Evolutionary conservation across 2,888 invertebrate genomes (phyloP).

Genomic region (Mythimna vitellina): DNA sequence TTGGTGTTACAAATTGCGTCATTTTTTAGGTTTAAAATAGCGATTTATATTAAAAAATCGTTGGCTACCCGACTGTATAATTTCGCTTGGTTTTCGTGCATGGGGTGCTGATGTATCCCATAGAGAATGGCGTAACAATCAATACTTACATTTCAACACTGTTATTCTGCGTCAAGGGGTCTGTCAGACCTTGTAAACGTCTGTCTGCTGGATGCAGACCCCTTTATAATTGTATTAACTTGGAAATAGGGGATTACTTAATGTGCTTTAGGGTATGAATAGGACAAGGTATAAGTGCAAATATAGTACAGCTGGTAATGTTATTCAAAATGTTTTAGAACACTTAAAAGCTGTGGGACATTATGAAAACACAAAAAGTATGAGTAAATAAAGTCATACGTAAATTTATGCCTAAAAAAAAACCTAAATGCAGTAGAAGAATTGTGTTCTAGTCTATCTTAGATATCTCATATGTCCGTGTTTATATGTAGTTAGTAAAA

Average conservation of each 20-base stretch:
- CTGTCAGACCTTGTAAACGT: constrained; percentile 48
- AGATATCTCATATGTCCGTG: too few species aligned
- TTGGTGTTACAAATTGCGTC: too few species aligned
- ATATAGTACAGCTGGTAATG: background rate
- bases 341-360: too few species aligned
- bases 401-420: too few species aligned
- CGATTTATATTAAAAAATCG: background rate
- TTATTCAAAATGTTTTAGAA: background rate
- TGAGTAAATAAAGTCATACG: too few species aligned
- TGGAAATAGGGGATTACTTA: constrained; percentile 31
- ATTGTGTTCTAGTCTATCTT: too few species aligned
- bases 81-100: background rate
- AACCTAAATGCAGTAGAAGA: too few species aligned
- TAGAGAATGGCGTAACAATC: constrained; percentile 23
- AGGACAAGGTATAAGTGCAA: background rate
- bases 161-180: constrained; percentile 25
- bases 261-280: constrained; percentile 16
- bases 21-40: background rate
- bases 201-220: constrained; percentile 34
- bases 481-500: too few species aligned
- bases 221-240: constrained; percentile 57
- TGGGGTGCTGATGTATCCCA: background rate
- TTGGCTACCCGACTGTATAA: background rate
- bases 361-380: too few species aligned
- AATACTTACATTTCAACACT: constrained; percentile 36